A percentile compares a stretch with the other conserved stretches of the same genome.
phyloP scores from a whole-genome alignment of 2,797 vertebrate genomes.

The Sebastes trivittatus region DNA sequence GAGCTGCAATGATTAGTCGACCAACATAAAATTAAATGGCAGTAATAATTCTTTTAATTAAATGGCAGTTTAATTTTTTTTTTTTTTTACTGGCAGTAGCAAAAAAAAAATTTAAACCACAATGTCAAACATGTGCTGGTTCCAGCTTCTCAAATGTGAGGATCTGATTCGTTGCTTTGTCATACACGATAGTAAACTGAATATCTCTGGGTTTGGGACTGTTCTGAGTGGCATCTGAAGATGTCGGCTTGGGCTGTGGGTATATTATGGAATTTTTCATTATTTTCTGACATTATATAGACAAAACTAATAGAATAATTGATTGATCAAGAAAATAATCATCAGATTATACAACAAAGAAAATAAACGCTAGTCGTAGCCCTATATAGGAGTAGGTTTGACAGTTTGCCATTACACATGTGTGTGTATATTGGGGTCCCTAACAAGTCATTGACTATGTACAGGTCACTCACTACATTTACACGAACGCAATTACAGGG shows the following conservation, averaged over 20 bases:
- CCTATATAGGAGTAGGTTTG: not conserved
- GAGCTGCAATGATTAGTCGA: not conserved
- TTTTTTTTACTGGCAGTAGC: too few relatives aligned
- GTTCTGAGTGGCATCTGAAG: not conserved
- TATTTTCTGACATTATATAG: too few relatives aligned
- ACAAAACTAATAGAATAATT: too few relatives aligned
- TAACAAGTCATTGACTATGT: not conserved
- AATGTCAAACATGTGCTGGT: not conserved
- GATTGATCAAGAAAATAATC: too few relatives aligned
- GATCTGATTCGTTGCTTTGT: too few relatives aligned
- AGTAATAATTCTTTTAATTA: too few relatives aligned
- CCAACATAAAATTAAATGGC: not conserved
- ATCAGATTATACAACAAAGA: not conserved
- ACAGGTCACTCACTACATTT: not conserved
- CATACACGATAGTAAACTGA: not conserved
- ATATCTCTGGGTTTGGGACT: not conserved
- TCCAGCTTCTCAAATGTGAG: too few relatives aligned
- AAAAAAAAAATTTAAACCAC: too few relatives aligned
- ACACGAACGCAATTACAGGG: not conserved
- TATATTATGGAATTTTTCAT: too few relatives aligned
- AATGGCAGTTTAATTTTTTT: too few relatives aligned
- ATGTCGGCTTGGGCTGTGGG: not conserved
- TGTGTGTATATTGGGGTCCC: not conserved
- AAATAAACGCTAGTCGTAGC: not conserved
- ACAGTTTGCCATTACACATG: not conserved